phyloP scores from a whole-genome alignment of 2,113 vertebrate species.

The Peromyscus polionotus region DNA sequence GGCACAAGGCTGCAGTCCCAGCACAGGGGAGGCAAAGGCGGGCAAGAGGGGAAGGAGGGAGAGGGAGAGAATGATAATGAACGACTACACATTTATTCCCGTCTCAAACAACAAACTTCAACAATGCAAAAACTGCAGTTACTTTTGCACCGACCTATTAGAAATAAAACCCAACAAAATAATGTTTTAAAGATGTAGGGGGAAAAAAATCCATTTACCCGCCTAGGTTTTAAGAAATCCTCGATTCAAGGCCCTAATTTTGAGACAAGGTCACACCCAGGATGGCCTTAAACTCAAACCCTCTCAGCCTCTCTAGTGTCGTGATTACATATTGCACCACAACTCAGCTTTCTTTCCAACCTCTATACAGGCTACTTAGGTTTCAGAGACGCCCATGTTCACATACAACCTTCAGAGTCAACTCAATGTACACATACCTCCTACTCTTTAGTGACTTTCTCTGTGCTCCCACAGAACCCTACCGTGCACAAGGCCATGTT shows the following conservation, averaged over 20 bases:
- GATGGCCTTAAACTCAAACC: background rate
- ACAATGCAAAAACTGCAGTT: background rate
- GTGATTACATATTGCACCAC: background rate
- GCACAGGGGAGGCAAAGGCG: background rate
- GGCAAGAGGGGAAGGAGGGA: background rate
- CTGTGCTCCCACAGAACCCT: background rate
- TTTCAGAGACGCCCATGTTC: slow-evolving; percentile 25
- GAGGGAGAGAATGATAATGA: background rate
- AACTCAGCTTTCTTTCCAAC: background rate
- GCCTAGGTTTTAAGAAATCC: background rate
- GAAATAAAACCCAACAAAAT: background rate
- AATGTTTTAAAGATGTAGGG: background rate
- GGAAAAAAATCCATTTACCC: background rate
- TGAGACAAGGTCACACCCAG: background rate
- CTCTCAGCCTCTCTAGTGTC: background rate
- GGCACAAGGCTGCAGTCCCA: background rate
- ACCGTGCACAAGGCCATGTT: background rate
- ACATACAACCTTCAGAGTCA: background rate
- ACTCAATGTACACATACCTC: background rate
- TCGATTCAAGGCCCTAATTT: background rate
- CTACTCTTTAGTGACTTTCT: background rate
- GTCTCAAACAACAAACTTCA: background rate
- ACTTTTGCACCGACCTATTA: background rate
- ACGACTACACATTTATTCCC: background rate
- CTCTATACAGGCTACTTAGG: background rate